Evolutionary conservation across 2,113 vertebrate genomes (phyloP).

Genomic region (Dicentrarchus labrax): DNA sequence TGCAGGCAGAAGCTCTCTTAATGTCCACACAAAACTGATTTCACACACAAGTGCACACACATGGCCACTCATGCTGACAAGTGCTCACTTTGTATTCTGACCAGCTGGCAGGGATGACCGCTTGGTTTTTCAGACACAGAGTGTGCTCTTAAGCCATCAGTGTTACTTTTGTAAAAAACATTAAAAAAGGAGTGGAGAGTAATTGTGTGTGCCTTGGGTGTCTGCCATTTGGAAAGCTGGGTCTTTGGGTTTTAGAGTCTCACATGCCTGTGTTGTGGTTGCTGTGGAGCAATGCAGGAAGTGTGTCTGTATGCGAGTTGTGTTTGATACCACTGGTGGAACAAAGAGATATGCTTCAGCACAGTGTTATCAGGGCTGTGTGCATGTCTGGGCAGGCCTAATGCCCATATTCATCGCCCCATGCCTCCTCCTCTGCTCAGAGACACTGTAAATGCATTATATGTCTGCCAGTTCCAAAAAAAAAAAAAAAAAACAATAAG

Average conservation of each 20-base stretch:
- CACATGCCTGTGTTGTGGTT: conserved; percentile 73
- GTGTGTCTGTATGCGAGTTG: conserved; percentile 33
- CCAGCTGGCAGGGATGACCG: conserved; percentile 24
- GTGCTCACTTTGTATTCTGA: conserved; percentile 50
- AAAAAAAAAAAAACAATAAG: background rate
- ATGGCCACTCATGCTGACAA: conserved; percentile 35
- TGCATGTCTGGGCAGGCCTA: conserved; percentile 69
- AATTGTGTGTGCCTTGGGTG: conserved; percentile 59
- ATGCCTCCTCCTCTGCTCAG: conserved; percentile 16
- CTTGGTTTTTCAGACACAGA: conserved; percentile 31
- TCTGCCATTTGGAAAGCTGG: conserved; percentile 55
- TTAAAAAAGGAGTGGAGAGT: conserved; percentile 39
- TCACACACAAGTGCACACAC: conserved; percentile 8
- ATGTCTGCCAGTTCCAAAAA: conserved; percentile 3
- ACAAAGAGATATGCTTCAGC: conserved; percentile 58
- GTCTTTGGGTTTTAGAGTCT: conserved; percentile 50
- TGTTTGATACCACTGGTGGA: conserved; percentile 44
- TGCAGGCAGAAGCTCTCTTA: background rate
- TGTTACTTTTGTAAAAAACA: conserved; percentile 49
- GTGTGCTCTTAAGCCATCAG: conserved; percentile 21
- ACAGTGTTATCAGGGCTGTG: conserved; percentile 42
- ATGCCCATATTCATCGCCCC: background rate
- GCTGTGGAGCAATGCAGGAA: conserved; percentile 69
- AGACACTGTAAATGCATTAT: conserved; percentile 40
- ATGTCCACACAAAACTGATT: conserved; percentile 5